phyloP scores from a whole-genome alignment of 2,888 invertebrate genomes.

The Venusia cambrica region DNA sequence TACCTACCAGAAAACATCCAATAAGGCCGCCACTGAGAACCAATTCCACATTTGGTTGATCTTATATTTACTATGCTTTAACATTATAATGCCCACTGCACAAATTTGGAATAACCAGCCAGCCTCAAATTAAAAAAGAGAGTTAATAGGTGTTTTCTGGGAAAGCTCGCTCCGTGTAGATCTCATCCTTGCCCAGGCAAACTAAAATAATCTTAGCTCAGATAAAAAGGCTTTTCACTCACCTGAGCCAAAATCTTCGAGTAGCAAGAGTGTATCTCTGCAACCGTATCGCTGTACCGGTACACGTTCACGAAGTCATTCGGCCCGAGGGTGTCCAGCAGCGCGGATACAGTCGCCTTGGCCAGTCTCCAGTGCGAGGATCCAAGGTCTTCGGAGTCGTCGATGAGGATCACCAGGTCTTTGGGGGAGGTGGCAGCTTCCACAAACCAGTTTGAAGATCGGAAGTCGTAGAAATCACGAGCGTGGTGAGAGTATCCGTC shows the following conservation, averaged over 20 bases:
- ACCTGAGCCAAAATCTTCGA: constrained; percentile 94
- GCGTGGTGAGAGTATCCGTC: constrained; percentile 89
- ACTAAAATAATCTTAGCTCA: no score
- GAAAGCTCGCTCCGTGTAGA: no score
- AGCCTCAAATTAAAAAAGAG: no score
- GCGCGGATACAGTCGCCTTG: constrained; percentile 91
- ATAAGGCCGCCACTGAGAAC: no score
- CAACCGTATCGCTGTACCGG: constrained; percentile 91
- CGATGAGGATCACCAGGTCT: constrained; percentile 96
- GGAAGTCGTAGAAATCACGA: constrained; percentile 95
- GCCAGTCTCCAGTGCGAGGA: constrained; percentile 92
- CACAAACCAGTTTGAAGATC: constrained; percentile 97
- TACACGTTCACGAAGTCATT: constrained; percentile 98
- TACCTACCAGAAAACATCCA: no score
- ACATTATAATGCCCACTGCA: no score
- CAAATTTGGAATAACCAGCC: no score
- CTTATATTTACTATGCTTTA: no score
- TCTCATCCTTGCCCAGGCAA: no score
- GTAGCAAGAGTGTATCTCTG: constrained; percentile 94
- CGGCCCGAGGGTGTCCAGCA: constrained; percentile 96
- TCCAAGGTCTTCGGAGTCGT: constrained; percentile 94
- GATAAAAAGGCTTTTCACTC: no score
- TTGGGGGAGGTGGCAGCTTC: constrained; percentile 98
- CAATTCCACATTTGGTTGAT: no score
- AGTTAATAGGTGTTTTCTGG: no score